Evolutionary conservation across 2,888 invertebrate species (phyloP), one percentile per base, ranked within the genome.

Genomic region (Lepeophtheirus nordmannii): DNA sequence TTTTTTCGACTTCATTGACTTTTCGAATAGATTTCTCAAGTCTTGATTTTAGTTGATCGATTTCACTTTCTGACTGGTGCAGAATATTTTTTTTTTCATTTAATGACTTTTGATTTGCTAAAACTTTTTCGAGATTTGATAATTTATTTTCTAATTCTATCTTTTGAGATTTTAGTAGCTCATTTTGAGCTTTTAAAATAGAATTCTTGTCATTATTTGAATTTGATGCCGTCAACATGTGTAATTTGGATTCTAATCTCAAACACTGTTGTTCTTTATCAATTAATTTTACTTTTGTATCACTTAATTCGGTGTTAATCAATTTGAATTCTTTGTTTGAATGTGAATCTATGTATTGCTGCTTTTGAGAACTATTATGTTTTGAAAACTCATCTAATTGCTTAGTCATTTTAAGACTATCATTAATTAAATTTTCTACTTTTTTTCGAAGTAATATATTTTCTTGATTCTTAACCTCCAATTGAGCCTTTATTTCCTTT

Each of bases 381-480:
- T 30, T 30, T 5, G 30, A 30, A 38, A 89, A 77, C 70, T 88
- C 87, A 71, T 84, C 84, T 10, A 86, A 80, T 78, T 88, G 85
- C 71, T 82, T 83, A 73, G 83, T 85, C 14, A 84, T 76, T 60
- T 82, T 82, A 68, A 85, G 83, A 72, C 85, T 86, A 72, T 89
- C 87, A 69, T 81, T 82, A 77, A 91, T 89, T 70, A 88, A 77
- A 71, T 87, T 87, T 74, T 88, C 87, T 67, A 89, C 84, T 77
- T 90, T 91, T 70, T 86, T 82, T 57, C 87, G 81, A 69, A 91
- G 77, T 68, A 89, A 86, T 23, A 85, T 82, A 67, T 89, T 84
- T 79, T 93, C 92, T 81, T 85, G 89, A 76, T 92, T 91, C 73
- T 87, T 87, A 61, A 91, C 80, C 76, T 92, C 92, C 64, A 93